Base-by-base conservation (phyloP, 2,888 invertebrate genomes). In the Aleiodes testaceus region DNA sequence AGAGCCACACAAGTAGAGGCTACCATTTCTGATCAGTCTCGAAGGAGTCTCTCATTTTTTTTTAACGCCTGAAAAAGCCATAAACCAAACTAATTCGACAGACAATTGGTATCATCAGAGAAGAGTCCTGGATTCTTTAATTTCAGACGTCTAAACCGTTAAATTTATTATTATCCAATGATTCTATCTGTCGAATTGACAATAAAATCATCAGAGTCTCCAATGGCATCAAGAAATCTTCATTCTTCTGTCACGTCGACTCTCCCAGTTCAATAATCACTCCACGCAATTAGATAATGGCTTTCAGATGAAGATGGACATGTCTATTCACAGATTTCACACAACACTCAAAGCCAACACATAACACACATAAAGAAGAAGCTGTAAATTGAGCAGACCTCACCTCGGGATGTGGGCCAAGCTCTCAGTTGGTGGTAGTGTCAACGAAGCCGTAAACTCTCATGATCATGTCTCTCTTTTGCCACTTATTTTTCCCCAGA, bases 1-100 rank as follows among this genome's bases (percentile, higher is more conserved):
- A 36, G 64, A 81, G 79, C 83, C 84, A 83, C 84, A 84, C 84
- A 84, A 84, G 79, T 79, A 77, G 42, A 42, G 42, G 42, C 73
- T 72, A 55, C 68, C 55, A 20, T 22, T 9, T 49, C 9, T 67
- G 45, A 44, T 53, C 26, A 7, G 36, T 55, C n/a, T n/a, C 30
- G 16, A 11, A 14, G 26, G 55, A 30, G 36, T 55, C 30, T 55
- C 14, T 30, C 36, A 30, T 55, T 55, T 55, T 16, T 14, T 22
- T 36, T 59, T 16, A 36, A 26, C 67, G 53, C 22, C 20, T 26
- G 26, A 45, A n/a, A 26, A 47, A 47, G 36, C 16, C 65, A 20
- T 65, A 70, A 70, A 59, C 20, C 9, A 49, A 49, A 52, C 49
- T 66, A 70, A 66, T 70, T 66, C 66, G 50, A 66, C 66, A 70